Evolutionary conservation across 2,113 vertebrate species (phyloP).

Genomic region (Tricholaema leucomelas): DNA sequence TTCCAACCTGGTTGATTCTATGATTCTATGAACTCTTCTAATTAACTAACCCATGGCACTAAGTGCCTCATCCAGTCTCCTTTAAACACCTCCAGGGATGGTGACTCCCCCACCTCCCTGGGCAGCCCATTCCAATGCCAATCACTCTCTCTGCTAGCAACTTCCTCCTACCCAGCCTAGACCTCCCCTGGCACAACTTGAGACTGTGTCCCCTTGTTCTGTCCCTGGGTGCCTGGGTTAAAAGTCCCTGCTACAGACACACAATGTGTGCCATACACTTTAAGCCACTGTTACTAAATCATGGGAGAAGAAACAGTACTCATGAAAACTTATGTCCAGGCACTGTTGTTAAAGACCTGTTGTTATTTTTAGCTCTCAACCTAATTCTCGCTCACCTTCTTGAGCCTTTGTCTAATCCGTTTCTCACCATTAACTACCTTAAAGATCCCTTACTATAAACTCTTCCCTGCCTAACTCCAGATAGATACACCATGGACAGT

Average conservation of each 20-base stretch:
- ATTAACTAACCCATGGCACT: too few relatives aligned
- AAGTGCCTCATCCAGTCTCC: too few relatives aligned
- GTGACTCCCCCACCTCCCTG: too few relatives aligned
- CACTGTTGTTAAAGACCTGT: conserved; percentile 13
- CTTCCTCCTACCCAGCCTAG: too few relatives aligned
- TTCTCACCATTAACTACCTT: conserved; percentile 26
- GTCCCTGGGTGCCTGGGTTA: neutral
- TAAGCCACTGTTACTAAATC: neutral
- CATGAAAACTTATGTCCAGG: neutral
- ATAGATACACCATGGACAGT: neutral
- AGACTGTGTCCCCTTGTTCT: too few relatives aligned
- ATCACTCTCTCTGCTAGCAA: too few relatives aligned
- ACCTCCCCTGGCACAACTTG: too few relatives aligned
- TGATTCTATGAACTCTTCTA: too few relatives aligned
- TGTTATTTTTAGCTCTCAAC: conserved; percentile 38
- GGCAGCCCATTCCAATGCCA: too few relatives aligned
- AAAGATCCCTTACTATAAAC: neutral
- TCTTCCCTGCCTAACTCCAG: neutral
- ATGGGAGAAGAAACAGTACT: neutral
- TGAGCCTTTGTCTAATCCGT: conserved; percentile 18
- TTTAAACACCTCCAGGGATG: too few relatives aligned
- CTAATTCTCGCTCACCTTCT: conserved; percentile 50
- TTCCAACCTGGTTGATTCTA: too few relatives aligned
- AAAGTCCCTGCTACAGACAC: neutral
- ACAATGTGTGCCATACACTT: neutral